Conservation (phyloP, 2,797 vertebrate genomes). For the Cossypha niveicapilla region DNA sequence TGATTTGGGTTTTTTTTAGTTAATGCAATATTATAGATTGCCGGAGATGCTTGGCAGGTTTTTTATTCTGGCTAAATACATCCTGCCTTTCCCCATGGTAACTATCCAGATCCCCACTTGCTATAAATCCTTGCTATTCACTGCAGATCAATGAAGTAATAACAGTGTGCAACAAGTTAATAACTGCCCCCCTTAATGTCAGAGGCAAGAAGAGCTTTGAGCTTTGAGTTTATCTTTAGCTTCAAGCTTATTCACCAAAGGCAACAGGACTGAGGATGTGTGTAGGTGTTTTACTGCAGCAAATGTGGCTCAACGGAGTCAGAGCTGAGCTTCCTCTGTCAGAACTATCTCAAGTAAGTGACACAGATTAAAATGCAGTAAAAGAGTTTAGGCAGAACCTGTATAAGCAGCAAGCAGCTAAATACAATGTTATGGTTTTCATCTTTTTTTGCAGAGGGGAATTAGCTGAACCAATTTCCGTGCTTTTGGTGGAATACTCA, state of each 20-base stretch:
- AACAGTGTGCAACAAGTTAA: background rate
- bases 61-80: background rate
- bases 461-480: conserved; percentile 24
- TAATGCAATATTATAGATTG: background rate
- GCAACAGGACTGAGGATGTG: background rate
- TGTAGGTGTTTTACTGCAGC: background rate
- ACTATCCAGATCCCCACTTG: background rate
- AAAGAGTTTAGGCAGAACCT: conserved; percentile 2
- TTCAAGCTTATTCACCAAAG: background rate
- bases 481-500: background rate
- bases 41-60: background rate
- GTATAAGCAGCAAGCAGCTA: background rate
- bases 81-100: background rate
- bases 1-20: background rate
- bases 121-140: background rate
- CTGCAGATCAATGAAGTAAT: background rate
- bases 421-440: background rate
- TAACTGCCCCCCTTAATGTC: background rate
- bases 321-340: background rate
- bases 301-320: background rate
- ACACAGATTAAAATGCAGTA: background rate
- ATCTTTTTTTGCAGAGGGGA: background rate
- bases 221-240: background rate
- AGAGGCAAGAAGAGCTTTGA: background rate
- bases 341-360: background rate